Conservation (phyloP, 2,797 vertebrate genomes). For the Buceros bicornis region DNA sequence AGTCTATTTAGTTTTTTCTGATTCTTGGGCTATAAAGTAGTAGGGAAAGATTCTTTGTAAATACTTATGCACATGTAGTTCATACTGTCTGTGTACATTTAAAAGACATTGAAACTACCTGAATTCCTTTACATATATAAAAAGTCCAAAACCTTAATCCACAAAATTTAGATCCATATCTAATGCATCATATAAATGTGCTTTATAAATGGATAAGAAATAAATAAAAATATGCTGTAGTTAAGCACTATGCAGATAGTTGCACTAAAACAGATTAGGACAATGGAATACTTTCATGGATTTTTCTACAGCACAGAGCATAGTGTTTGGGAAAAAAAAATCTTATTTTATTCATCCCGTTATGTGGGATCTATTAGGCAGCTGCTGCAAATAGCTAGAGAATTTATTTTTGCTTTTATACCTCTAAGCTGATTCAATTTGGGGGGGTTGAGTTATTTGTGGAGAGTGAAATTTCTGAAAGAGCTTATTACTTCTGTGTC, state of each 20-base stretch:
- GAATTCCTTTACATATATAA: not conserved
- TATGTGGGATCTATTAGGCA: not conserved
- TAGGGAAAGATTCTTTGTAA: not conserved
- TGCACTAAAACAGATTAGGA: not conserved
- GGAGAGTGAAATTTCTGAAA: not conserved
- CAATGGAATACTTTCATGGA: not conserved
- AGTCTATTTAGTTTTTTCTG: not conserved
- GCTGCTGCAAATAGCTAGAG: not conserved
- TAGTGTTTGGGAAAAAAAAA: not conserved
- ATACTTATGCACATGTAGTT: not conserved
- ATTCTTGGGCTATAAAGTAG: not conserved
- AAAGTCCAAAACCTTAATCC: not conserved
- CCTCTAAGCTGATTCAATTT: not conserved
- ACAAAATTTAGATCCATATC: not conserved
- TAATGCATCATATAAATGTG: not conserved
- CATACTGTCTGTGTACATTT: not conserved
- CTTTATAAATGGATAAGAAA: not conserved
- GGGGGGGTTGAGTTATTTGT: not conserved
- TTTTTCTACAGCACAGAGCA: not conserved
- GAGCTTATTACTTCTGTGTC: not conserved
- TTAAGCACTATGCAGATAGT: not conserved
- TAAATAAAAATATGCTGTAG: not conserved
- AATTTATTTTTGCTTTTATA: not conserved
- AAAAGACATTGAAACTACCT: not conserved
- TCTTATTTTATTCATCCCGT: not conserved